phyloP scores from a whole-genome alignment of 2,113 vertebrate genomes.

The Ariopsis seemanni region DNA sequence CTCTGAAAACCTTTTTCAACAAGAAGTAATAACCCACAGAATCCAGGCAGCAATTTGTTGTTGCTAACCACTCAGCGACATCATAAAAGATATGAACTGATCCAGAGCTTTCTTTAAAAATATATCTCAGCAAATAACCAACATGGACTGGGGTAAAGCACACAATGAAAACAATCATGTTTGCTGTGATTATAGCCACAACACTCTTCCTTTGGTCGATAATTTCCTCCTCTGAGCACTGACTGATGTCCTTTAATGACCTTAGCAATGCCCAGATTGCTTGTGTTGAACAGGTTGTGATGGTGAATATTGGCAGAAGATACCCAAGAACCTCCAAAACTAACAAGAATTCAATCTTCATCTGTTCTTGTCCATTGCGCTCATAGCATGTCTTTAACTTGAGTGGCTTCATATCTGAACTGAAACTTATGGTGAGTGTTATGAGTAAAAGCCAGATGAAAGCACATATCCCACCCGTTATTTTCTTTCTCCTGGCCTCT shows the following conservation, averaged over 20 bases:
- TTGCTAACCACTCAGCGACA: conserved; percentile 65
- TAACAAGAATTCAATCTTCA: fast-evolving
- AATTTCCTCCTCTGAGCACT: neutral
- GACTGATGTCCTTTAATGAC: neutral
- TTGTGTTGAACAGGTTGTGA: conserved; percentile 61
- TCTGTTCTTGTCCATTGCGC: fast-evolving
- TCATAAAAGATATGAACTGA: conserved; percentile 2
- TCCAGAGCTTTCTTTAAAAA: fast-evolving
- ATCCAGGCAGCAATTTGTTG: conserved; percentile 72
- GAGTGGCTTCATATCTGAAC: fast-evolving
- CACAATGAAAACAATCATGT: conserved; percentile 68
- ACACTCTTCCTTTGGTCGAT: conserved; percentile 52
- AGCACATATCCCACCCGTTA: conserved; percentile 56
- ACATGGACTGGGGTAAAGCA: conserved; percentile 69
- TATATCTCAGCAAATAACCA: conserved; percentile 51
- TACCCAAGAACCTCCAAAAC: conserved; percentile 58
- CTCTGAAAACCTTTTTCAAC: conserved; percentile 56
- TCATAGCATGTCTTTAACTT: conserved; percentile 62
- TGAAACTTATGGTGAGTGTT: neutral
- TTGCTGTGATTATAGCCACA: conserved; percentile 59
- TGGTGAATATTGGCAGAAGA: conserved; percentile 53
- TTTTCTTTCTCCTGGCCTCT: conserved; percentile 54
- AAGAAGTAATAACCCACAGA: conserved; percentile 69
- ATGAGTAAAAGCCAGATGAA: conserved; percentile 57
- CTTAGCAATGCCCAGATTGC: conserved; percentile 59